These are phyloP conservation scores for Thalassophryne amazonica DNA, from an alignment of 2,797 vertebrate genomes.

Conservation along the genomic window DNA sequence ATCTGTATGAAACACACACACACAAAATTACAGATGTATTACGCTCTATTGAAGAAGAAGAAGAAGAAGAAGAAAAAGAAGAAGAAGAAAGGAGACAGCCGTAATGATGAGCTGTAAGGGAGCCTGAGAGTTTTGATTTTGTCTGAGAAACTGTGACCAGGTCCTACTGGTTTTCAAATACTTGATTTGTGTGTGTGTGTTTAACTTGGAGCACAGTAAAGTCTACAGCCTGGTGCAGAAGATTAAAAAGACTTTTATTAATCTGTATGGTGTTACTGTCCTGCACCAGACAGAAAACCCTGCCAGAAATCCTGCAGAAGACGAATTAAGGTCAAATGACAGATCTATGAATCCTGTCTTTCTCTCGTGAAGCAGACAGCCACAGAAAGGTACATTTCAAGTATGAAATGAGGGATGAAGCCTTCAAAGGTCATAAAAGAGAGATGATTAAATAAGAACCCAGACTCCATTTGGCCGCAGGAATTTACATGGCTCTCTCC, in stretches of 20 bases:
- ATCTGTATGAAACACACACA: slow-evolving; percentile 71
- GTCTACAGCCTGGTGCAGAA: slow-evolving; percentile 6
- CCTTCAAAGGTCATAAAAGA: slow-evolving; percentile 48
- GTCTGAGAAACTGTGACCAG: background rate
- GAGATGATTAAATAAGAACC: slow-evolving; percentile 48
- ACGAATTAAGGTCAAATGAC: slow-evolving; percentile 34
- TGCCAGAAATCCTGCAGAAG: background rate
- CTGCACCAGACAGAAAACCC: slow-evolving; percentile 21
- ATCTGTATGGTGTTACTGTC: slow-evolving; percentile 29
- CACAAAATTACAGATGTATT: slow-evolving; percentile 14
- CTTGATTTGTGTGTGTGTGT: slow-evolving; percentile 6
- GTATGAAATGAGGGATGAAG: slow-evolving; percentile 39
- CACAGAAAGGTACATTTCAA: slow-evolving; percentile 24
- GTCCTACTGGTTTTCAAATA: background rate
- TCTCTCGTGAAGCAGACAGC: slow-evolving; percentile 2
- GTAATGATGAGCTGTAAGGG: background rate
- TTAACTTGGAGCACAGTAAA: slow-evolving; percentile 45
- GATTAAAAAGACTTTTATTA: slow-evolving; percentile 25
- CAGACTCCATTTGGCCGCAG: slow-evolving; percentile 44
- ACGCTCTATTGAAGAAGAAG: too few relatives aligned
- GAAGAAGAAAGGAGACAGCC: background rate
- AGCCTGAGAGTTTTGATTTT: background rate
- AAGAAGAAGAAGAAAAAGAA: background rate
- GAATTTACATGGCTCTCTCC: slow-evolving; percentile 52
- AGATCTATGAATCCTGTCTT: slow-evolving; percentile 23